Evolutionary conservation across 53 echinoderm and acorn worm species (phyloP).

Genomic region (Luidia sarsii): DNA sequence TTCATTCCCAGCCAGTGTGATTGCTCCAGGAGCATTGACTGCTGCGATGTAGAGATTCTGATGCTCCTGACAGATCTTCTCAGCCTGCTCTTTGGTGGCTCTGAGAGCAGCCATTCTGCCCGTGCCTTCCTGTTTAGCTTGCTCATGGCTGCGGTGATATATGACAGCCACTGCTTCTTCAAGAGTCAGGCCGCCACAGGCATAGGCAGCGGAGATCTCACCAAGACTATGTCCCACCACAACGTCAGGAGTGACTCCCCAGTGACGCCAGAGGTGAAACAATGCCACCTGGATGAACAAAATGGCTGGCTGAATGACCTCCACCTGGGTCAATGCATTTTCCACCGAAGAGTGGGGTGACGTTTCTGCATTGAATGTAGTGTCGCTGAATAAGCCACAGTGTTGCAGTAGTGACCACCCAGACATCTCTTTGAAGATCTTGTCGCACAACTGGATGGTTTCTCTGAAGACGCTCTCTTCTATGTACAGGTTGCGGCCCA

Average conservation of each 20-base stretch:
- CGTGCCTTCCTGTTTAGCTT: slow-evolving; percentile 87
- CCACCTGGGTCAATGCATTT: slow-evolving; percentile 45
- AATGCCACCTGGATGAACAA: slow-evolving; percentile 87
- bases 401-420: slow-evolving; percentile 85
- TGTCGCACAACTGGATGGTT: slow-evolving; percentile 72
- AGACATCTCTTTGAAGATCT: slow-evolving; percentile 77
- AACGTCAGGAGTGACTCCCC: slow-evolving; percentile 86
- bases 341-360: slow-evolving; percentile 20
- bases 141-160: slow-evolving; percentile 87
- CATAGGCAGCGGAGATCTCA: slow-evolving; percentile 96
- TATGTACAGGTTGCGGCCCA: slow-evolving; percentile 87
- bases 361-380: neutral
- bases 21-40: slow-evolving; percentile 89
- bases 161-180: slow-evolving; percentile 91
- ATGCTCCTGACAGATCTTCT: slow-evolving; percentile 71
- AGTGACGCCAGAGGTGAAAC: slow-evolving; percentile 77
- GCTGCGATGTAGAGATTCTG: slow-evolving; percentile 87
- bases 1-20: slow-evolving; percentile 79
- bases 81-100: slow-evolving; percentile 72
- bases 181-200: slow-evolving; percentile 87
- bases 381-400: slow-evolving; percentile 34
- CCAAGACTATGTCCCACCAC: slow-evolving; percentile 97
- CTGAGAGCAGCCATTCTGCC: slow-evolving; percentile 94
- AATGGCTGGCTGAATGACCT: slow-evolving; percentile 92
- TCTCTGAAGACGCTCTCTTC: slow-evolving; percentile 72